These are phyloP conservation scores for Bombus sibiricus DNA, from an alignment of 1,140 invertebrate species.

Conservation along the genomic window DNA sequence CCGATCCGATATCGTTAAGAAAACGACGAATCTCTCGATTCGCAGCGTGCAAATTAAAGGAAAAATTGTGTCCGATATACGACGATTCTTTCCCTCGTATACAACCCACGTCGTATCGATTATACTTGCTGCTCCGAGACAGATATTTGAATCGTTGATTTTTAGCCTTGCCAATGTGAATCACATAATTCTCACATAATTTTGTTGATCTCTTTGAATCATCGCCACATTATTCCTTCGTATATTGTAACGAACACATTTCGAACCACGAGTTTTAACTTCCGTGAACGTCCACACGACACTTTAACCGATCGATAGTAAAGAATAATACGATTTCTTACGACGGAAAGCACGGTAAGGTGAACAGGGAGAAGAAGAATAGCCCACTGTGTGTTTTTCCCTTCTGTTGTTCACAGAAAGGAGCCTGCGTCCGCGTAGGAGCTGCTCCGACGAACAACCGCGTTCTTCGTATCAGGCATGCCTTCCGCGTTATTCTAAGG, in stretches of 20 bases:
- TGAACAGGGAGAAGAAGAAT: background rate
- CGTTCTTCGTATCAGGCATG: constrained; percentile 21
- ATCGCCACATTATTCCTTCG: background rate
- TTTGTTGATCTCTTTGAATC: background rate
- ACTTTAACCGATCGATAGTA: constrained; percentile 5
- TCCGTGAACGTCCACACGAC: background rate
- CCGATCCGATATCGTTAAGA: no score
- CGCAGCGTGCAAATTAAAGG: background rate
- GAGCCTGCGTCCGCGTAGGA: constrained; percentile 5
- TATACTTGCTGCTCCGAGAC: background rate
- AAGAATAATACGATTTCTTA: background rate
- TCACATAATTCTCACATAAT: background rate
- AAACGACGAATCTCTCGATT: background rate
- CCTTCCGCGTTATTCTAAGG: constrained; percentile 36
- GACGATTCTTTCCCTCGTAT: constrained; percentile 14
- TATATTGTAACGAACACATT: no score
- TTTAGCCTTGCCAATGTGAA: background rate
- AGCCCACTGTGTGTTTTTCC: background rate
- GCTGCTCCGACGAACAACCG: background rate
- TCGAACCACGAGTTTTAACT: background rate
- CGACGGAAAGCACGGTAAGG: background rate
- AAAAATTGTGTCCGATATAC: background rate
- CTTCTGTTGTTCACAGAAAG: constrained; percentile 13
- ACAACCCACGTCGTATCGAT: constrained; percentile 30
- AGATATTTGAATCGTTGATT: constrained; percentile 21